These are phyloP conservation scores for Oceanites oceanicus DNA, from an alignment of 2,113 vertebrate genomes.

Conservation along the genomic window DNA sequence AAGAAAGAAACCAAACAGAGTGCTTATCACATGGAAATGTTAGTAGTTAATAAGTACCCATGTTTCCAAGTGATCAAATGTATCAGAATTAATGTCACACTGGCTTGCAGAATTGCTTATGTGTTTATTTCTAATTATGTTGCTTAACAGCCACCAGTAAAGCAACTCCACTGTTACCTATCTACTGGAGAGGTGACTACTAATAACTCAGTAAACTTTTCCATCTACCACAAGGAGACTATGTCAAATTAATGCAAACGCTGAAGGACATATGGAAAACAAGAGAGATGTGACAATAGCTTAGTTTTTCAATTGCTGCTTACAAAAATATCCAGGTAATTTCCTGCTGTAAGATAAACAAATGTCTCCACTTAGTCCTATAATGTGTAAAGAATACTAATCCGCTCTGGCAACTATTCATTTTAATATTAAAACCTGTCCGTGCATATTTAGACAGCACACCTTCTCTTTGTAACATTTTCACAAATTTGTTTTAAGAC, in stretches of 20 bases:
- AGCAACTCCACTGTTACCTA: not conserved
- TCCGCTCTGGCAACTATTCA: not conserved
- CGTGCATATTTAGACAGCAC: not conserved
- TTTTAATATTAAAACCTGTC: not conserved
- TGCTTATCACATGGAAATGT: constrained; percentile 31
- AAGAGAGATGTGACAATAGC: not conserved
- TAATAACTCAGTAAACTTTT: not conserved
- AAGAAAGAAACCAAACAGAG: constrained; percentile 46
- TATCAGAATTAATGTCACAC: constrained; percentile 26
- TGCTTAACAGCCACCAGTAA: not conserved
- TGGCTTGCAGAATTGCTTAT: not conserved
- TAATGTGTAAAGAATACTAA: not conserved
- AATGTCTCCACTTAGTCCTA: not conserved
- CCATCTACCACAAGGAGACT: not conserved
- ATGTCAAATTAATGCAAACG: not conserved
- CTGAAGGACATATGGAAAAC: not conserved
- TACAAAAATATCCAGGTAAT: not conserved
- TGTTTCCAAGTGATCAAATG: constrained; percentile 44
- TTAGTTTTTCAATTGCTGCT: not conserved
- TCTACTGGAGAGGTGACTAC: not conserved
- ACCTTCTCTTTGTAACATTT: not conserved
- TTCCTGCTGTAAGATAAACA: not conserved
- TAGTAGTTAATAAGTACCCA: constrained; percentile 50
- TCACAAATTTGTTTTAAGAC: not conserved
- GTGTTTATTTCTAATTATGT: constrained; percentile 11